A percentile compares a stretch with the other conserved stretches of the same genome.
Conservation (phyloP, 2,888 invertebrate genomes). For the Mimachlamys varia region DNA sequence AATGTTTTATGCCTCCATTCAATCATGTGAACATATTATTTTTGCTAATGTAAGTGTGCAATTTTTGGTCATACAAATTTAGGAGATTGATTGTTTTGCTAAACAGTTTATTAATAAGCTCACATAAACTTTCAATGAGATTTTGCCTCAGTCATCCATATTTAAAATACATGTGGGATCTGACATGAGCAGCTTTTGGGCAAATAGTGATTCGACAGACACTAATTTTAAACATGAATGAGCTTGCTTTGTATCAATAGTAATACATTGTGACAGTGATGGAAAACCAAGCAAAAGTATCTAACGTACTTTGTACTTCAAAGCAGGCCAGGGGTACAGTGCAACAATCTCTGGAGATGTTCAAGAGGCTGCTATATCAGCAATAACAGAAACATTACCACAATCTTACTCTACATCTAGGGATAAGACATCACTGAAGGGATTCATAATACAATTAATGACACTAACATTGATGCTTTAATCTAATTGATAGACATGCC, state of each 20-base stretch:
- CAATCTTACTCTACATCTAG: too few relatives aligned
- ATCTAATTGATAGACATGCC: not conserved
- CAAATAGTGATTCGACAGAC: not conserved
- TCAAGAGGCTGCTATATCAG: not conserved
- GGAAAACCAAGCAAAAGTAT: not conserved
- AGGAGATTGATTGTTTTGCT: too few relatives aligned
- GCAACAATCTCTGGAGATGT: not conserved
- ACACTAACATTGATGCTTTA: constrained; percentile 6
- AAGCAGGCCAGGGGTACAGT: not conserved
- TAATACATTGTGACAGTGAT: not conserved
- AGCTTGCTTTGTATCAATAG: not conserved
- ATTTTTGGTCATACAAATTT: too few relatives aligned
- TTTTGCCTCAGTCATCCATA: too few relatives aligned
- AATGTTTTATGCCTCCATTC: too few relatives aligned
- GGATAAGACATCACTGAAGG: not conserved
- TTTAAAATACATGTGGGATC: too few relatives aligned
- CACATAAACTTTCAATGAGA: too few relatives aligned
- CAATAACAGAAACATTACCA: not conserved
- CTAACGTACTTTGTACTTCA: not conserved
- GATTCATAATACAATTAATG: not conserved
- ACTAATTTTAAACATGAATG: not conserved
- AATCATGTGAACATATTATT: too few relatives aligned
- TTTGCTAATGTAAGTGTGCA: too few relatives aligned
- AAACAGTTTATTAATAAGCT: too few relatives aligned
- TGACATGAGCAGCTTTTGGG: too few relatives aligned